Base-by-base conservation (phyloP, 2,797 vertebrate genomes). In the Cottoperca gobio region DNA sequence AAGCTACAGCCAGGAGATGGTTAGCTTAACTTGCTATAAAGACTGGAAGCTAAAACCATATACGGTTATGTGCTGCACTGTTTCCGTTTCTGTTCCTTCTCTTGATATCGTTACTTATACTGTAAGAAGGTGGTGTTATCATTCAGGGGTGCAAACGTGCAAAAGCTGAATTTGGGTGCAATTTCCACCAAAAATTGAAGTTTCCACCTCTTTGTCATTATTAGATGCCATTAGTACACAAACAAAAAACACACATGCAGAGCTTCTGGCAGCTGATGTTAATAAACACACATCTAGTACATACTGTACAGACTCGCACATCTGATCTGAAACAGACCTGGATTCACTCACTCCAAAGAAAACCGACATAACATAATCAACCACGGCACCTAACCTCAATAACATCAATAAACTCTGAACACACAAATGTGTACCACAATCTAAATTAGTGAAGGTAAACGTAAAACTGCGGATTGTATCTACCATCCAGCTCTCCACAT, bases 401-500 rank as follows among this genome's bases (percentile, higher is more conserved):
- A n/a, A 35, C 43, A 54, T 63, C 23, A 42, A 19, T 19, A 24
- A 50, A 21, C 33, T n/a, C 31, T 14, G 33, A 65, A 35, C 31
- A 53, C 31, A 21, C 31, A 8, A 6, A 39, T 11, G 12, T 16
- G 4, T 17, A 16, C 12, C 9, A 19, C 31, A 46, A 33, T 19
- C 21, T 50, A 21, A 71, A 46, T 42, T 24, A 49, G 35, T 50
- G 1, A 55, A 28, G 17, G 24, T 62, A 23, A 57, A 48, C 12
- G n/a, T 31, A 23, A 40, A 24, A 43, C 19, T 5, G 26, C 61
- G 54, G 13, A 9, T 26, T 58, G 23, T 42, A 58, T 64, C 54
- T 24, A 55, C 39, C 50, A 48, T 39, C 42, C 19, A 45, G 43
- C 59, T 28, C 64, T 70, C 19, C 55, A 69, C 26, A 40, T 53